Evolutionary conservation across 1,140 invertebrate species (phyloP), one percentile per base, ranked within the genome.

Genomic region (Philopotamus ludificatus): DNA sequence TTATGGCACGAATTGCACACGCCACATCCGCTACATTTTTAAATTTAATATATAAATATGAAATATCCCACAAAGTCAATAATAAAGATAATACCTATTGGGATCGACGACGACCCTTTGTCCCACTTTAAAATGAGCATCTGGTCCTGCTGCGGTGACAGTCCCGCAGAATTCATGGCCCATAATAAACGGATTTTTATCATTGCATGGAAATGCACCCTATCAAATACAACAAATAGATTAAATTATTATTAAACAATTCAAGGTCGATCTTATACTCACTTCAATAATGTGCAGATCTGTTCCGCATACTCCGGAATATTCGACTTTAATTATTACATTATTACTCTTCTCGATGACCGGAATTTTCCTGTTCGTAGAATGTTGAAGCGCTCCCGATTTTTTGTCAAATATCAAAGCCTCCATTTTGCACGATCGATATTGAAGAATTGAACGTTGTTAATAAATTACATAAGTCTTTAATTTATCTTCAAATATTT

Each of bases 251-350:
- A 26, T 34, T 7, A 57, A 16, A 18, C 50, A 57, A 41, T 23
- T 28, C 41, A 9, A 28, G 42, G 51, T 60, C 25, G 20, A 59
- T 57, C 53, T 15, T 16, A 51, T 50, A 26, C 72, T 74, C 78
- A 87, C 87, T 73, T 85, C 81, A 3, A 87, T 79, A 71, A 91
- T 90, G 71, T 92, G 90, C 1, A 93, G 80, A 79, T 93, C 91
- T 15, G 90, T 92, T 0, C 90, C 91, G 77, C 91, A 93, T 42
- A 93, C 84, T 1, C 90, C 91, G 0, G 85, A 75, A 71, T 84
- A 88, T 15, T 82, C 81, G 0, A 88, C 84, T 72, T 82, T 83
- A 1, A 89, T 76, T 10, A 87, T 77, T n/a, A 88, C 80, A 22
- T 88, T 83, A 61, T 83, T 74, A 3, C 80, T 78, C 0, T 77